These are phyloP conservation scores for Nicator chloris DNA, from an alignment of 2,113 vertebrate species.

Conservation along the genomic window DNA sequence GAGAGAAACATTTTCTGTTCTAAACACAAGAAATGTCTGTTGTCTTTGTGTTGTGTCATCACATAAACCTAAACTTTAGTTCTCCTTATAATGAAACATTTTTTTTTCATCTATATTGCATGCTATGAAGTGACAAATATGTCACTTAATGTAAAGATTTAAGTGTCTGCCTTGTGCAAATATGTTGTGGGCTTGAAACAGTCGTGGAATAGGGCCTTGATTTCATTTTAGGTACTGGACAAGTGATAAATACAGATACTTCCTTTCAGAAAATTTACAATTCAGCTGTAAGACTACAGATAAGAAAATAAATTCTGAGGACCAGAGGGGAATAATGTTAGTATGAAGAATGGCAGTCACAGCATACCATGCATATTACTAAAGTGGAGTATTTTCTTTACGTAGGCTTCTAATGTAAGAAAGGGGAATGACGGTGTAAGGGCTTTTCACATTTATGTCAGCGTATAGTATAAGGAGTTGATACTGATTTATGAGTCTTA, in stretches of 20 bases:
- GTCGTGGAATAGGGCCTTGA: neutral
- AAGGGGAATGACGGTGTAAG: neutral
- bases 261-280: neutral
- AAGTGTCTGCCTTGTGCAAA: neutral
- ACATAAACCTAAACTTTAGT: neutral
- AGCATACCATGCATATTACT: neutral
- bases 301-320: neutral
- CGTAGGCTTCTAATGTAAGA: neutral
- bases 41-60: neutral
- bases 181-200: neutral
- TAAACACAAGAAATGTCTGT: neutral
- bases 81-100: neutral
- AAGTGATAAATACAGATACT: neutral
- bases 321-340: neutral
- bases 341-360: neutral
- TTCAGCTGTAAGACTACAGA: neutral
- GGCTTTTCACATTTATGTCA: neutral
- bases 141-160: neutral
- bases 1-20: neutral
- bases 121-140: neutral
- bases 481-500: constrained; percentile 8
- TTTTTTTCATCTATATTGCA: neutral
- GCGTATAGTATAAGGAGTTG: neutral
- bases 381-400: neutral
- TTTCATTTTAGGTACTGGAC: neutral